Percentiles rank a stretch among this genome's conserved stretches.
Conservation (phyloP, 2,888 invertebrate genomes). For the Athalia circularis region DNA sequence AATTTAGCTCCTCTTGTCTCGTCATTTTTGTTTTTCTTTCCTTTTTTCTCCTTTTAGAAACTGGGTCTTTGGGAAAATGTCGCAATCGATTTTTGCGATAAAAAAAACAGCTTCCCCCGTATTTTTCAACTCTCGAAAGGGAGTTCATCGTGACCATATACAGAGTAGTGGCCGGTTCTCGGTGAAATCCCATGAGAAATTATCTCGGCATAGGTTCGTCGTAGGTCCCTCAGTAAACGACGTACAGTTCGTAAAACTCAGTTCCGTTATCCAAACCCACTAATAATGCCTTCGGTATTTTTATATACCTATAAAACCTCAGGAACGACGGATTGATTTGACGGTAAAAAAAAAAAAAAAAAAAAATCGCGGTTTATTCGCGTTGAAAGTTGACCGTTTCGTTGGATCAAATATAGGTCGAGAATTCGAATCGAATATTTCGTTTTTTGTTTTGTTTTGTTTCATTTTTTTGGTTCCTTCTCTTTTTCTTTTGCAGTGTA, state of each 20-base stretch:
- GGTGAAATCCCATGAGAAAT: constrained; percentile 28
- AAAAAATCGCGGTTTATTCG: background rate
- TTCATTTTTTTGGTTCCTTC: background rate
- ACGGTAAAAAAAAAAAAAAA: too few species aligned
- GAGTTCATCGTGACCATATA: background rate
- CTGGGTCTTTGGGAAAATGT: background rate
- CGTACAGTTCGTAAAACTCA: background rate
- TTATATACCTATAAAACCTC: constrained; percentile 23
- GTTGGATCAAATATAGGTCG: background rate
- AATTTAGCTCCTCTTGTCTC: too few species aligned
- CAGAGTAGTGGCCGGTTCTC: background rate
- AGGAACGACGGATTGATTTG: constrained; percentile 3
- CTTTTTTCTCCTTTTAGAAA: background rate
- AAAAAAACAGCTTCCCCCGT: background rate
- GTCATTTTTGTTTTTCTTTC: too few species aligned
- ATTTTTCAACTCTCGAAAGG: background rate
- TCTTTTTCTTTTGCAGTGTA: background rate
- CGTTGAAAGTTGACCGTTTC: background rate
- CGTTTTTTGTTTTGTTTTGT: constrained; percentile 13
- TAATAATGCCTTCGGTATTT: constrained; percentile 4
- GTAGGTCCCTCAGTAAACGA: background rate
- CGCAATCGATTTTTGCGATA: background rate
- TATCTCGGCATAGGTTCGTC: background rate
- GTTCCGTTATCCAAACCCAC: constrained; percentile 33
- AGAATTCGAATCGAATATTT: background rate